A percentile compares a stretch with the other conserved stretches of the same genome.
Evolutionary conservation across 2,113 vertebrate species (phyloP).

Genomic region (Panurus biarmicus): DNA sequence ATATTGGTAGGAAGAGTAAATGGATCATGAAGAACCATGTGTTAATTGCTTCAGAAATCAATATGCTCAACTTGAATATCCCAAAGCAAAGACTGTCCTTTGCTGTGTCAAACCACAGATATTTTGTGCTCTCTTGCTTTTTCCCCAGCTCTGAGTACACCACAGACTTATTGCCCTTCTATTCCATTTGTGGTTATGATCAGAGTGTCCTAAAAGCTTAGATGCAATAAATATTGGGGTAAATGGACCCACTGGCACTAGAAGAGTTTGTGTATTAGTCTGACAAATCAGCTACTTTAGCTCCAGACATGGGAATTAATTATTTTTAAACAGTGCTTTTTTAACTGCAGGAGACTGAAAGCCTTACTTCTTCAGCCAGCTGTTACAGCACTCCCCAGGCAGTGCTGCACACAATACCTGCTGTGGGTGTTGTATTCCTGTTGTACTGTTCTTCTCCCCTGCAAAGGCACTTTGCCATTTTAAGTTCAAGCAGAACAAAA

Average conservation of each 20-base stretch:
- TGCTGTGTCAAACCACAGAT: background rate
- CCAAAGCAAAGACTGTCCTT: slow-evolving; percentile 25
- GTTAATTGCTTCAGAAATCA: slow-evolving; percentile 42
- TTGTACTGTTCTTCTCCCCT: background rate
- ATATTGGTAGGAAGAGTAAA: slow-evolving; percentile 7
- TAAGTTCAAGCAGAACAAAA: background rate
- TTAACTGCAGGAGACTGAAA: background rate
- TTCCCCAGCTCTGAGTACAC: background rate
- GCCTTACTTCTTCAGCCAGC: background rate
- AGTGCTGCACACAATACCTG: background rate
- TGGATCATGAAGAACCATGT: background rate
- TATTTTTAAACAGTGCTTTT: background rate
- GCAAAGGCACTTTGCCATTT: background rate
- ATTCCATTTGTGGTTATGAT: background rate
- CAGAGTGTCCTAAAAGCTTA: background rate
- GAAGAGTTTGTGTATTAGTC: background rate
- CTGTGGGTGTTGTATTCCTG: background rate
- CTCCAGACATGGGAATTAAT: background rate
- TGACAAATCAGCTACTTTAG: background rate
- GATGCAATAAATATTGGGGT: background rate
- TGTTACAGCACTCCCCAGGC: background rate
- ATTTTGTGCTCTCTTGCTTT: background rate
- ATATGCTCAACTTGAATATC: slow-evolving; percentile 14
- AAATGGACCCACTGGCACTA: background rate
- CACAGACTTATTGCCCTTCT: background rate